Evolutionary conservation across 2,797 vertebrate genomes (phyloP), one percentile per base, ranked within the genome.

Genomic region (Acomys russatus): DNA sequence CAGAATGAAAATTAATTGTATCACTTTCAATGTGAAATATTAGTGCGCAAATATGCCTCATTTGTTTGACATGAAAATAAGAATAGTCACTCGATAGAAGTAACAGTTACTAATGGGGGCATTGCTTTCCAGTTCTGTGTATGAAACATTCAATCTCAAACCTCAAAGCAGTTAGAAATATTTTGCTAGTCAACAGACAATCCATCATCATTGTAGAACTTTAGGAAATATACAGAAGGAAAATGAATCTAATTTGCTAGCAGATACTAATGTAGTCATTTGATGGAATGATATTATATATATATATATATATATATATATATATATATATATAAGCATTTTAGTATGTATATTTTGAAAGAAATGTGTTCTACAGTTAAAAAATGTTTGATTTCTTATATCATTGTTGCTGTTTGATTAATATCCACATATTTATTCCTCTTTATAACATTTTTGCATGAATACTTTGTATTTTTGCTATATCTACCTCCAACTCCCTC

Each of bases 91-190:
- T 88, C 28, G 88, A 23, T 63, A 30, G 44, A 15, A 94, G 82
- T 88, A 86, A 61, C 4, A 80, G 14, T 92, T 93, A 78, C 25
- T 70, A 38, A 77, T 78, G 59, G 25, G 14, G 25, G 18, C 63
- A 35, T 51, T 79, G 54, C 17, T 59, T 95, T 28, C 56, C 35
- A 87, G 79, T 94, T 49, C 11, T 88, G 1, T 77, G 35, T 73
- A 51, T 89, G 28, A 83, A 82, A 88, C 23, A 73, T 51, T 18
- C 71, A 92, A 54, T 94, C 12, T 95, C 18, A 92, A 70, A 10
- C 64, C 44, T 92, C 71, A 94, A 91, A 91, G 20, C 30, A 92
- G 87, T 83, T 90, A 90, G n/a, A 92, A 78, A 59, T 74, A 71
- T 44, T 91, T 94, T 82, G n/a, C 9, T 91, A 71, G 49, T 89